Conservation (phyloP, 2,888 invertebrate genomes). For the Strigamia transsilvanica region DNA sequence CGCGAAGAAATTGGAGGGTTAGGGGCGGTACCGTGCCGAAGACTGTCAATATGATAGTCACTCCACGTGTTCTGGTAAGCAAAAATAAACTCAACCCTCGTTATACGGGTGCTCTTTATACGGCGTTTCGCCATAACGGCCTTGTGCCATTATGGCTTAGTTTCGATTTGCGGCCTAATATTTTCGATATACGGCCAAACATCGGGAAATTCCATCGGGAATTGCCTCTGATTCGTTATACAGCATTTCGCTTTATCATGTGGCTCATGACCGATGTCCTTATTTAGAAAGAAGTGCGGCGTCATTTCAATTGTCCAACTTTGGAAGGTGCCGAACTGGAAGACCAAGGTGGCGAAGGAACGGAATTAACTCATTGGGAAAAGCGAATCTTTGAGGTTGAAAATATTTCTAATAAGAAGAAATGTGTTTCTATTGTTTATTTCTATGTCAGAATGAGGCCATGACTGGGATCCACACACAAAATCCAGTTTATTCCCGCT, state of each 20-base stretch:
- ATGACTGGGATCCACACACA: slow-evolving; percentile 99
- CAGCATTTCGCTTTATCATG: too few relatives aligned
- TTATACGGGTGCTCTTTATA: too few relatives aligned
- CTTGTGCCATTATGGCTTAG: too few relatives aligned
- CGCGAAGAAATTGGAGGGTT: slow-evolving; percentile 78
- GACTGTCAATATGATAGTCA: slow-evolving; percentile 86
- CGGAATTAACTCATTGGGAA: slow-evolving; percentile 98
- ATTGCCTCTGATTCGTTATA: too few relatives aligned
- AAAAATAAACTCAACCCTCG: too few relatives aligned
- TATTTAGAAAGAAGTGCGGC: slow-evolving; percentile 77
- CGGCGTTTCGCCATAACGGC: too few relatives aligned
- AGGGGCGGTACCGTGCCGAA: slow-evolving; percentile 78
- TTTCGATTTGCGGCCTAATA: too few relatives aligned
- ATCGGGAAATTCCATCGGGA: too few relatives aligned
- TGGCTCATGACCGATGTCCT: too few relatives aligned
- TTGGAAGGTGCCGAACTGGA: slow-evolving; percentile 97
- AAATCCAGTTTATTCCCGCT: slow-evolving; percentile 93
- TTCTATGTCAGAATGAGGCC: slow-evolving; percentile 92
- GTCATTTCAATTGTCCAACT: slow-evolving; percentile 84
- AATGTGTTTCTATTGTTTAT: not conserved
- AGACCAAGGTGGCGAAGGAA: slow-evolving; percentile 98
- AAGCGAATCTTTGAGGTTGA: slow-evolving; percentile 94
- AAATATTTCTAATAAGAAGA: slow-evolving; percentile 16
- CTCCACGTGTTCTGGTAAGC: slow-evolving; percentile 79
- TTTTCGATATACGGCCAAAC: too few relatives aligned